A percentile compares a stretch with the other conserved stretches of the same genome.
These are phyloP conservation scores for Limnephilus rhombicus DNA, from an alignment of 2,888 invertebrate genomes.

Conservation along the genomic window DNA sequence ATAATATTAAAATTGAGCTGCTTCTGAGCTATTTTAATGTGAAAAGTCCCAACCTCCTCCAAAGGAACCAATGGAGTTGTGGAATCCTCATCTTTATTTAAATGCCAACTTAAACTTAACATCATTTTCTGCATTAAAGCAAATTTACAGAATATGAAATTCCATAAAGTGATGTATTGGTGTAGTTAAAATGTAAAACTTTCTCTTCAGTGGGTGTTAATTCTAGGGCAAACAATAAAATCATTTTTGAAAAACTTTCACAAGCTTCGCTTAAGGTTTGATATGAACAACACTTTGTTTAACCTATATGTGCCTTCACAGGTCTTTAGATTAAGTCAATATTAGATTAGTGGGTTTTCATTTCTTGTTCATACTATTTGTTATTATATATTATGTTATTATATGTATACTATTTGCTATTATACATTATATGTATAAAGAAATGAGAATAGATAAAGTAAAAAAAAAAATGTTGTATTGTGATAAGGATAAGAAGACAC, in stretches of 20 bases:
- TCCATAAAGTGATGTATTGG: background rate
- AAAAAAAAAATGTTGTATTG: no score
- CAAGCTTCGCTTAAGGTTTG: background rate
- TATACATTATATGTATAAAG: no score
- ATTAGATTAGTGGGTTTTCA: no score
- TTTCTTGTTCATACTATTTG: no score
- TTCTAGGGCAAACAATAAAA: background rate
- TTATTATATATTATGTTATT: no score
- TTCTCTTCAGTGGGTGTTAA: background rate
- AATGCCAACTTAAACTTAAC: background rate
- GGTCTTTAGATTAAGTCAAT: background rate
- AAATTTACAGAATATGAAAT: background rate
- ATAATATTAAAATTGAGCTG: no score
- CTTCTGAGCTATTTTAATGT: no score
- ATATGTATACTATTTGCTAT: no score
- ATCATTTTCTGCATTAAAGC: no score
- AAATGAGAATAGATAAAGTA: no score
- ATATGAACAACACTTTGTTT: background rate
- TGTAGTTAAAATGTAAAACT: background rate
- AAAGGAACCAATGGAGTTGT: no score
- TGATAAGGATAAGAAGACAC: background rate
- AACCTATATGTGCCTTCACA: background rate
- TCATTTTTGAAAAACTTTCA: background rate
- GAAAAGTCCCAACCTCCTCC: no score
- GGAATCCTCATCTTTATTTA: background rate